phyloP scores from a whole-genome alignment of 2,888 invertebrate species.

The Chrysina gloriosa region DNA sequence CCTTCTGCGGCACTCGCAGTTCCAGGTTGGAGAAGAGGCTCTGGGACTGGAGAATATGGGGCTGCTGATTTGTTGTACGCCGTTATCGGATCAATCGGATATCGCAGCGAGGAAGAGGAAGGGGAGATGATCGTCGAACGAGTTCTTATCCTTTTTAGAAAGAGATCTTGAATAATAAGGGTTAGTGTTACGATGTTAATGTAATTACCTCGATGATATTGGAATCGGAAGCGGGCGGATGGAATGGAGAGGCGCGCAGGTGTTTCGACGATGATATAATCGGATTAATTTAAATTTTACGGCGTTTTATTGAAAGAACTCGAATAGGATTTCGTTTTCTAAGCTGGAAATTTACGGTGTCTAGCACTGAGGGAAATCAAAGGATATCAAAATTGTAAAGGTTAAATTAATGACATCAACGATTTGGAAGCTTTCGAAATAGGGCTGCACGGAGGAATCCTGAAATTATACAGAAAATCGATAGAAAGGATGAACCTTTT shows the following conservation, averaged over 20 bases:
- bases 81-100: constrained; percentile 14
- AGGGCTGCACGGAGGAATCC: too few relatives aligned
- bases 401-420: too few relatives aligned
- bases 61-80: constrained; percentile 14
- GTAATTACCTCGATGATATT: not conserved
- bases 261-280: not conserved
- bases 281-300: not conserved
- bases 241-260: not conserved
- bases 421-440: too few relatives aligned
- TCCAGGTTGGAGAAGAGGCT: not conserved
- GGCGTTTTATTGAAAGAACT: too few relatives aligned
- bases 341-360: too few relatives aligned
- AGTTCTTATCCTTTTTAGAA: too few relatives aligned
- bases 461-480: too few relatives aligned
- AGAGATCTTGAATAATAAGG: not conserved
- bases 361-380: too few relatives aligned
- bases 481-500: too few relatives aligned
- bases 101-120: not conserved
- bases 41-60: not conserved
- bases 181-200: not conserved
- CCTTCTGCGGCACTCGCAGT: not conserved
- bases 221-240: not conserved
- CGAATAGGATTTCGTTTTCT: too few relatives aligned
- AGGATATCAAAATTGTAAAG: too few relatives aligned
- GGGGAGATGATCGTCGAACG: too few relatives aligned